Conservation (phyloP, 2,888 invertebrate genomes). For the Metacarcinus magister region DNA sequence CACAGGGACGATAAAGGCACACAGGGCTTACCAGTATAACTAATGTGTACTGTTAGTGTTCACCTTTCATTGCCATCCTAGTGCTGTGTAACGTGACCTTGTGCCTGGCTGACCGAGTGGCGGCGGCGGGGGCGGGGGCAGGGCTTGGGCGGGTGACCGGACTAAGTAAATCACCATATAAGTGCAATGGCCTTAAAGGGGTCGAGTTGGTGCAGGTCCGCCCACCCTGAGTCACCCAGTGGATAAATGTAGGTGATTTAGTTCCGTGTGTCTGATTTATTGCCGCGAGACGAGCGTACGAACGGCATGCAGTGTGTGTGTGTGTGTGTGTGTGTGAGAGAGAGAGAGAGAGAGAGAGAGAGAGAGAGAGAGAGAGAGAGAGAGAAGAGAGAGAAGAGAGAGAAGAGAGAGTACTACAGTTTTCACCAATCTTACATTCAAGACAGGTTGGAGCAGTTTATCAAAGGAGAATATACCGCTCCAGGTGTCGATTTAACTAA, state of each 20-base stretch:
- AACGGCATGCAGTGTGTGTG: neutral
- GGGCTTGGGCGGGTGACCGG: neutral
- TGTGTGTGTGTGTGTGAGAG: neutral
- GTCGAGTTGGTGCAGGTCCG: neutral
- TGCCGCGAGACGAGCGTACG: neutral
- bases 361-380: constrained; percentile 11
- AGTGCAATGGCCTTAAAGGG: neutral
- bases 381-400: neutral
- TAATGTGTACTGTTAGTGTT: neutral
- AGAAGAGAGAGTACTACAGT: too few species aligned
- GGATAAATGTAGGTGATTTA: constrained; percentile 39
- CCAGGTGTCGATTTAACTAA: too few species aligned
- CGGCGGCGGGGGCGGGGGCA: neutral
- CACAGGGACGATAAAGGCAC: neutral
- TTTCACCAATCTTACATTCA: too few species aligned
- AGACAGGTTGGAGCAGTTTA: too few species aligned
- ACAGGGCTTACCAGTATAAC: neutral
- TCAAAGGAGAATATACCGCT: too few species aligned
- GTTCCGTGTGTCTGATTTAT: neutral
- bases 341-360: constrained; percentile 10
- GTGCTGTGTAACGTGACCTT: neutral
- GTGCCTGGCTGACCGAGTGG: neutral
- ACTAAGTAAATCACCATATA: neutral
- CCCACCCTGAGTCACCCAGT: neutral
- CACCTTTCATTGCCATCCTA: neutral